Evolutionary conservation across 2,113 vertebrate species (phyloP).

Genomic region (Pseudorhombus dupliciocellatus): DNA sequence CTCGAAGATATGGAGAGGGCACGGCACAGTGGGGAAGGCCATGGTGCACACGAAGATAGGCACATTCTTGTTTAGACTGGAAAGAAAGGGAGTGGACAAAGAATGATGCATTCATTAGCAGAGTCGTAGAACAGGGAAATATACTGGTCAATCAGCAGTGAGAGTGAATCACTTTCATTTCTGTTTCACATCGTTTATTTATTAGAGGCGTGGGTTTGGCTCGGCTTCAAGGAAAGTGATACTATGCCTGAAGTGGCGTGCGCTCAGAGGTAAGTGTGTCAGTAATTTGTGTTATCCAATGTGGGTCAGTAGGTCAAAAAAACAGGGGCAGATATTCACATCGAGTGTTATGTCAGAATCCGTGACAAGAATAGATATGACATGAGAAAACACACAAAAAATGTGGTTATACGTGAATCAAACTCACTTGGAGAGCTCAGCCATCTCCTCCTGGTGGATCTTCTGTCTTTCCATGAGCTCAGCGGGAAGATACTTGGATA

Average conservation of each 20-base stretch:
- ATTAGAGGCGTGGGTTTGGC: neutral
- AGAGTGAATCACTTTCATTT: neutral
- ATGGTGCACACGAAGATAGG: constrained; percentile 96
- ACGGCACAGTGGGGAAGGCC: constrained; percentile 94
- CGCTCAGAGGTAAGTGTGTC: constrained; percentile 26
- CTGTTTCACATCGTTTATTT: constrained; percentile 3
- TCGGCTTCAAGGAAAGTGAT: neutral
- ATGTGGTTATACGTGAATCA: no score
- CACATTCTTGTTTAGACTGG: constrained; percentile 92
- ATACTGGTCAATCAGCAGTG: neutral
- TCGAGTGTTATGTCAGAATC: neutral
- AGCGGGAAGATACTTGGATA: constrained; percentile 88
- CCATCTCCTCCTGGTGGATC: constrained; percentile 91
- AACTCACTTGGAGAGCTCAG: constrained; percentile 91
- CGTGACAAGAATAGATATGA: neutral
- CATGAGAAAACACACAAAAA: neutral
- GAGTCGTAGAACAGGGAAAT: neutral
- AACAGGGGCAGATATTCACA: neutral
- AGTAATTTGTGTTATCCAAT: neutral
- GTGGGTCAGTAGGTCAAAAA: constrained; percentile 52
- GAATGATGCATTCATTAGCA: neutral
- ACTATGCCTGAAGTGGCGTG: constrained; percentile 13
- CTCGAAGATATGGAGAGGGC: constrained; percentile 92
- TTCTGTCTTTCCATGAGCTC: constrained; percentile 88
- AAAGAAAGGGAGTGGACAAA: neutral